Percentiles rank a stretch among this genome's conserved stretches.
Evolutionary conservation across 2,888 invertebrate species (phyloP).

Genomic region (Corbicula japonica): DNA sequence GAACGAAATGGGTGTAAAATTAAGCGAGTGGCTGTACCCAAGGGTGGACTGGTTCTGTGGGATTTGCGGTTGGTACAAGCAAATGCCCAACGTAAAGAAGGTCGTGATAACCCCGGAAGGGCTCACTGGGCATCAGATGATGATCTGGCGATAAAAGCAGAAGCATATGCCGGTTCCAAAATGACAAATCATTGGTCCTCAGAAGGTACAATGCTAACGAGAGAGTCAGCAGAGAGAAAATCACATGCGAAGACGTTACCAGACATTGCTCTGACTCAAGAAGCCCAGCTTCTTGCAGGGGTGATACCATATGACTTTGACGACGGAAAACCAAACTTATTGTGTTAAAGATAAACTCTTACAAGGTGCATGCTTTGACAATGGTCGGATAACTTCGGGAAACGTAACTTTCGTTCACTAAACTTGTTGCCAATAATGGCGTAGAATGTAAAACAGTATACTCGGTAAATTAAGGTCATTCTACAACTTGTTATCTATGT

Average conservation of each 20-base stretch:
- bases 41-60: conserved; percentile 81
- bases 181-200: conserved; percentile 77
- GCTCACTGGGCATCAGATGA: conserved; percentile 74
- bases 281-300: conserved; percentile 61
- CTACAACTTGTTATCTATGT: too few species aligned
- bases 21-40: conserved; percentile 72
- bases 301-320: conserved; percentile 62
- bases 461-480: too few species aligned
- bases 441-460: too few species aligned
- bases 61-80: conserved; percentile 79
- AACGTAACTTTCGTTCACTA: too few species aligned
- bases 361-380: too few species aligned
- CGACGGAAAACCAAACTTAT: conserved; percentile 58
- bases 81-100: conserved; percentile 69
- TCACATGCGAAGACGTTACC: conserved; percentile 37
- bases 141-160: conserved; percentile 64
- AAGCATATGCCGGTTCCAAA: conserved; percentile 65
- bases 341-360: not conserved
- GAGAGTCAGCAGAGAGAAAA: conserved; percentile 35
- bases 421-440: too few species aligned
- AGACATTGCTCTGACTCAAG: conserved; percentile 59
- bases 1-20: conserved; percentile 62
- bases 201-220: conserved; percentile 48
- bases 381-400: too few species aligned
- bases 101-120: conserved; percentile 64